phyloP scores from a whole-genome alignment of 2,797 vertebrate species.

The Falco peregrinus region DNA sequence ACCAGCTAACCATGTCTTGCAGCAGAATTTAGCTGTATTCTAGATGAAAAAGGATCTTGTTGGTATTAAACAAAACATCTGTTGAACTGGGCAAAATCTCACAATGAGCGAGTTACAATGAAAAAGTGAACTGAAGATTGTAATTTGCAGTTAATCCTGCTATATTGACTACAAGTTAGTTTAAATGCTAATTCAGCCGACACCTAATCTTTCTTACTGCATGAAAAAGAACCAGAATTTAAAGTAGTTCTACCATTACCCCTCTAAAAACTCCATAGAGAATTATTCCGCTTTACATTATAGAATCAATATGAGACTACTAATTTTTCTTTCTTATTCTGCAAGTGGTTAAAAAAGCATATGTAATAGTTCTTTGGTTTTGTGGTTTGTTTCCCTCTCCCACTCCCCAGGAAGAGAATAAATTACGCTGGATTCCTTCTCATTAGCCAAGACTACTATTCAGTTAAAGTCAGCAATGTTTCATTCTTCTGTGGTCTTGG shows the following conservation, averaged over 20 bases:
- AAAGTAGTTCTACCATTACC: background rate
- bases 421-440: slow-evolving; percentile 29
- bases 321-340: background rate
- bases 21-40: background rate
- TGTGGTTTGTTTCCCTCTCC: background rate
- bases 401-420: background rate
- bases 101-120: background rate
- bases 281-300: background rate
- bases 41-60: background rate
- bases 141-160: slow-evolving; percentile 46
- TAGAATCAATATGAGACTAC: background rate
- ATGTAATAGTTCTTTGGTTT: background rate
- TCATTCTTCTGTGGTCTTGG: background rate
- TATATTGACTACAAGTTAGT: slow-evolving; percentile 12
- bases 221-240: background rate
- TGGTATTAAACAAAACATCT: background rate
- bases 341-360: background rate
- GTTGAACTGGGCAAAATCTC: background rate
- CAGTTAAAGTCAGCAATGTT: slow-evolving; percentile 24
- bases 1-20: background rate
- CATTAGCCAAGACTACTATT: slow-evolving; percentile 30
- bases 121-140: background rate
- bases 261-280: background rate
- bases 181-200: slow-evolving; percentile 44
- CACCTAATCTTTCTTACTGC: background rate